Conservation (phyloP, 2,113 vertebrate species). For the Rhynchomys soricoides region DNA sequence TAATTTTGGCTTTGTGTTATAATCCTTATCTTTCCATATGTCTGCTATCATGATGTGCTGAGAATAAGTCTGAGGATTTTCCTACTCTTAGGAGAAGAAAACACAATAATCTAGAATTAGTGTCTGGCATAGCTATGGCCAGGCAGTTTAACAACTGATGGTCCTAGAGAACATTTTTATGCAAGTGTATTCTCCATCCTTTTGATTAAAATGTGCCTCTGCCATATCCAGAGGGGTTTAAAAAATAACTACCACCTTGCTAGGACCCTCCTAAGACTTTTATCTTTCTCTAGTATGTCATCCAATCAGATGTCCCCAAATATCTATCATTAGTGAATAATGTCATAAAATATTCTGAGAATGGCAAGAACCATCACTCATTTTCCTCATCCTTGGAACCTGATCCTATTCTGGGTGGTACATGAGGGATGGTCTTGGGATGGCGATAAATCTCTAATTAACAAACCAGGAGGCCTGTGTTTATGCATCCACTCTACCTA, state of each 20-base stretch:
- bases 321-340: neutral
- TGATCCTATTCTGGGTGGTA: neutral
- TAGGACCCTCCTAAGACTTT: neutral
- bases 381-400: neutral
- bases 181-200: neutral
- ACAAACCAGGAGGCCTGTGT: neutral
- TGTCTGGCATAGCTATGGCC: neutral
- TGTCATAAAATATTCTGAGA: neutral
- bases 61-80: neutral
- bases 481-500: neutral
- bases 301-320: neutral
- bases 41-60: neutral
- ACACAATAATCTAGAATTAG: neutral
- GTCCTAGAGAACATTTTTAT: neutral
- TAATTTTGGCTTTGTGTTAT: neutral
- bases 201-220: neutral
- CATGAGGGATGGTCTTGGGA: fast-evolving
- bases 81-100: neutral
- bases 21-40: neutral
- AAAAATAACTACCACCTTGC: neutral
- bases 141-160: neutral
- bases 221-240: neutral
- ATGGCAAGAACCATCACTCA: neutral
- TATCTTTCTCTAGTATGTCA: neutral
- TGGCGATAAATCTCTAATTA: neutral